phyloP scores from a whole-genome alignment of 2,113 vertebrate species.

The Typhlomys cinereus region DNA sequence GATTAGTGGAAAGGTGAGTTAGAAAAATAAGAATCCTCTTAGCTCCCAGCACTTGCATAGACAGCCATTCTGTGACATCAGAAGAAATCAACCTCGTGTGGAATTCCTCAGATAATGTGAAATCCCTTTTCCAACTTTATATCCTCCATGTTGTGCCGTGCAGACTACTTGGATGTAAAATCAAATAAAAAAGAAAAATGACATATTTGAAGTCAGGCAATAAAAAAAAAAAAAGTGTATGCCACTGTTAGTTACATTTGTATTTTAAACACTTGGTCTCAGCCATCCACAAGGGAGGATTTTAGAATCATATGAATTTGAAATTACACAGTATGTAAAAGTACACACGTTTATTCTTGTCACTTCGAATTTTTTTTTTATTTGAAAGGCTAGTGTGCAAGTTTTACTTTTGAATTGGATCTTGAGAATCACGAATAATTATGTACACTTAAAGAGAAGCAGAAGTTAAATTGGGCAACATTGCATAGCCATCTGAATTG shows the following conservation, averaged over 20 bases:
- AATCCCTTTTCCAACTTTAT: too few species aligned
- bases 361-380: neutral
- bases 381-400: fast-evolving
- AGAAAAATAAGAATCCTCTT: too few species aligned
- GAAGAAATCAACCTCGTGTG: too few species aligned
- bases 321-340: neutral
- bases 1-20: too few species aligned
- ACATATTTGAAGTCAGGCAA: neutral
- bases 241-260: neutral
- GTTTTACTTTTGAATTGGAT: neutral
- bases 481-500: neutral
- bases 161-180: too few species aligned
- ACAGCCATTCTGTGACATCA: too few species aligned
- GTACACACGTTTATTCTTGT: fast-evolving
- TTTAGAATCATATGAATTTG: neutral
- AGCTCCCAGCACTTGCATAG: too few species aligned
- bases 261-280: neutral
- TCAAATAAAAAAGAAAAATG: fast-evolving
- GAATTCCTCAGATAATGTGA: too few species aligned
- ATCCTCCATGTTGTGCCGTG: too few species aligned
- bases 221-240: neutral
- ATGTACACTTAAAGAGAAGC: neutral
- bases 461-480: fast-evolving
- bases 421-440: neutral
- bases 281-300: neutral